phyloP scores from a whole-genome alignment of 1,140 invertebrate genomes.

The Tetraneura akinire region DNA sequence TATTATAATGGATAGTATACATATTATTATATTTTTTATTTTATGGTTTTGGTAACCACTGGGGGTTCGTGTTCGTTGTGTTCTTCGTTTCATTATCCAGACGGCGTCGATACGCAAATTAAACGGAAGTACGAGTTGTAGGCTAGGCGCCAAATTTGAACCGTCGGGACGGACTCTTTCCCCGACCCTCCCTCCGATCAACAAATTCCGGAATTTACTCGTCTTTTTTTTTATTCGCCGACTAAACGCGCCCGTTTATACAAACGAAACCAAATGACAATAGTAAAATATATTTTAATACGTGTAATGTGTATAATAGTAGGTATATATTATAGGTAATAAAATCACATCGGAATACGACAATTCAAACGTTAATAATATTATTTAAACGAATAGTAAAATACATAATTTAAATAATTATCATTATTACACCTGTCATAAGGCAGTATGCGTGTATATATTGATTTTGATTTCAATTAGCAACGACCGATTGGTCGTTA shows the following conservation, averaged over 20 bases:
- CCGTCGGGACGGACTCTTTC: slow-evolving; percentile 18
- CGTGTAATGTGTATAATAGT: too few species aligned
- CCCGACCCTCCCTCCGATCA: too few species aligned
- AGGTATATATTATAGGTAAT: too few species aligned
- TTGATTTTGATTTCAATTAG: neutral
- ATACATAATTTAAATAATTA: too few species aligned
- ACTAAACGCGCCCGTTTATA: neutral
- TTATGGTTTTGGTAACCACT: neutral
- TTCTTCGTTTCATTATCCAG: too few species aligned
- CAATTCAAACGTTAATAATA: too few species aligned
- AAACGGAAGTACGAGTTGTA: slow-evolving; percentile 27
- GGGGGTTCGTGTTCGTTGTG: neutral
- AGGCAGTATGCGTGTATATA: too few species aligned
- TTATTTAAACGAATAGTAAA: too few species aligned
- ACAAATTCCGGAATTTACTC: slow-evolving; percentile 29
- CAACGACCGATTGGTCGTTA: neutral
- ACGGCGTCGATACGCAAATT: slow-evolving; percentile 50
- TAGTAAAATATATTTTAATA: neutral
- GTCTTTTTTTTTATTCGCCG: slow-evolving; percentile 14
- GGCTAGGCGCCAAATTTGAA: slow-evolving; percentile 44
- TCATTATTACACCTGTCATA: too few species aligned
- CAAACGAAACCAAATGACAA: neutral
- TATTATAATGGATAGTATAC: neutral
- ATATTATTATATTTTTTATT: neutral
- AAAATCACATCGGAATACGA: too few species aligned